phyloP scores from a whole-genome alignment of 2,888 invertebrate genomes.

The Luperina testacea region DNA sequence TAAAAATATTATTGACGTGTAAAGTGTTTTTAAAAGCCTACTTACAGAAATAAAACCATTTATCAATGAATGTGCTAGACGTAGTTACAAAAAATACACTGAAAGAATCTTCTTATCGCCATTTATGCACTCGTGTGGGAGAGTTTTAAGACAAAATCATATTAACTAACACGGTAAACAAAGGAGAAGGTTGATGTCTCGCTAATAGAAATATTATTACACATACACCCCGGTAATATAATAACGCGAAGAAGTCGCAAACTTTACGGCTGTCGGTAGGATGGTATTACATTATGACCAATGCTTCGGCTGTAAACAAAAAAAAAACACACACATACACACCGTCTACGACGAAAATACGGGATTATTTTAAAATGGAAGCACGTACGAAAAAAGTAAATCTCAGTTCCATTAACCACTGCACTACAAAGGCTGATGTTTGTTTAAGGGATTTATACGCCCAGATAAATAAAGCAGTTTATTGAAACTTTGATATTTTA shows the following conservation, averaged over 20 bases:
- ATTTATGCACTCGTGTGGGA: conserved; percentile 21
- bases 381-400: conserved; percentile 66
- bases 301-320: conserved; percentile 59
- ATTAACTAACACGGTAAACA: conserved; percentile 61
- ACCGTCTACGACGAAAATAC: conserved; percentile 39
- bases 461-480: conserved; percentile 70
- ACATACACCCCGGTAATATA: conserved; percentile 62
- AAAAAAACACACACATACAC: conserved; percentile 53
- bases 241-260: conserved; percentile 66
- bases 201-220: conserved; percentile 70
- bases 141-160: conserved; percentile 52
- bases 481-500: conserved; percentile 67
- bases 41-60: background rate
- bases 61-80: background rate
- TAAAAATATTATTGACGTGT: background rate
- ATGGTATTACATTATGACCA: conserved; percentile 64
- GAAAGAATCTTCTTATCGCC: conserved; percentile 3
- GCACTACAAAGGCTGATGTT: conserved; percentile 64
- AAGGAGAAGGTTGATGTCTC: conserved; percentile 60
- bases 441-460: conserved; percentile 66
- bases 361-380: conserved; percentile 62
- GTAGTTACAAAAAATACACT: conserved; percentile 1
- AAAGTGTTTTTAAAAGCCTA: background rate
- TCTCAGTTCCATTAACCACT: conserved; percentile 69
- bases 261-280: conserved; percentile 66